A percentile compares a stretch with the other conserved stretches of the same genome.
phyloP scores from a whole-genome alignment of 2,888 invertebrate species.

The Asteroscopus sphinx region DNA sequence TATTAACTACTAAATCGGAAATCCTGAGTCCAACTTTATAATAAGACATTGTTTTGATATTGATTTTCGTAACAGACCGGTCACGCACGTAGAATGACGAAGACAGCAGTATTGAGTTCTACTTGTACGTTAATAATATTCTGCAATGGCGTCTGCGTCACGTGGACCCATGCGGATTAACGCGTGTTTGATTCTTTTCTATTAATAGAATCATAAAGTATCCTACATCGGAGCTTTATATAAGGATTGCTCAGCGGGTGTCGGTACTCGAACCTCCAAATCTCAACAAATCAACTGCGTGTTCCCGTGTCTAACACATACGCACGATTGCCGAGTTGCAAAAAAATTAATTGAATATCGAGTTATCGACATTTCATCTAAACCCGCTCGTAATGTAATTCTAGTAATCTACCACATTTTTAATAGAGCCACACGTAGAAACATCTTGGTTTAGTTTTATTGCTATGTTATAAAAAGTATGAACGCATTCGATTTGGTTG shows the following conservation, averaged over 20 bases:
- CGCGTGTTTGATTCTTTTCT: slow-evolving; percentile 81
- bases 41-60: slow-evolving; percentile 70
- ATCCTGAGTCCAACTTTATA: slow-evolving; percentile 67
- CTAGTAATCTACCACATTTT: slow-evolving; percentile 31
- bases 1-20: no score
- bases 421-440: slow-evolving; percentile 14
- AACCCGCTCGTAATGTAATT: slow-evolving; percentile 39
- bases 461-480: slow-evolving; percentile 16
- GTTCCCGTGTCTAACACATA: slow-evolving; percentile 46
- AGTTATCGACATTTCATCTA: slow-evolving; percentile 34
- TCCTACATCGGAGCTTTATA: slow-evolving; percentile 70
- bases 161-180: slow-evolving; percentile 76
- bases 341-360: slow-evolving; percentile 44
- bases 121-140: slow-evolving; percentile 62
- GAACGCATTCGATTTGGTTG: slow-evolving; percentile 23
- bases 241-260: slow-evolving; percentile 77
- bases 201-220: slow-evolving; percentile 79
- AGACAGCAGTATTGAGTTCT: slow-evolving; percentile 64
- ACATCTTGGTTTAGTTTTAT: slow-evolving; percentile 34
- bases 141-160: slow-evolving; percentile 72
- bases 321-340: slow-evolving; percentile 41
- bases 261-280: slow-evolving; percentile 62
- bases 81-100: slow-evolving; percentile 68
- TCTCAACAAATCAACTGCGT: slow-evolving; percentile 45
- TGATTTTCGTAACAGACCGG: slow-evolving; percentile 72